phyloP scores from a whole-genome alignment of 2,888 invertebrate species.

The Sycophila texana region DNA sequence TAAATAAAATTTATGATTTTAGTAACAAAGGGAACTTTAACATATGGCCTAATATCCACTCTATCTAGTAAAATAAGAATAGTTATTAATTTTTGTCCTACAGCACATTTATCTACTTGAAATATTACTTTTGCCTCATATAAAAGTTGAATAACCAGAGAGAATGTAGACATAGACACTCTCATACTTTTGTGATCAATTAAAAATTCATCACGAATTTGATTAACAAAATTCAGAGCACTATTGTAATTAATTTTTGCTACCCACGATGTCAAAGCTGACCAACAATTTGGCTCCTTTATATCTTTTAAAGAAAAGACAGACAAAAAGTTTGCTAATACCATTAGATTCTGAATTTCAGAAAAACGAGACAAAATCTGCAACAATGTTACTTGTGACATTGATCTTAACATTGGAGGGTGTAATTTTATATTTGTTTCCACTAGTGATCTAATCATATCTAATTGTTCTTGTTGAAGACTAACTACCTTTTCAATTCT shows the following conservation, averaged over 20 bases:
- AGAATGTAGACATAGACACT: conserved; percentile 59
- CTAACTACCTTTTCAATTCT: conserved; percentile 16
- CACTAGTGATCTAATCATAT: conserved; percentile 61
- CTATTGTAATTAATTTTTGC: conserved; percentile 44
- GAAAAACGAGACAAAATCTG: conserved; percentile 57
- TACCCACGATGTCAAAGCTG: conserved; percentile 40
- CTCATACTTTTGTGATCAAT: conserved; percentile 30
- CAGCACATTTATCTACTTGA: conserved; percentile 51
- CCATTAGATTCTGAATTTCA: conserved; percentile 55
- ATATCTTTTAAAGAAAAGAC: conserved; percentile 59
- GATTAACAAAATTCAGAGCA: conserved; percentile 58
- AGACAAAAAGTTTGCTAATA: conserved; percentile 60
- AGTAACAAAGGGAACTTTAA: conserved; percentile 55
- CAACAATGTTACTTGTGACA: conserved; percentile 68
- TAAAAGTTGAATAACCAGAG: conserved; percentile 63
- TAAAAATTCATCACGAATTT: conserved; percentile 50
- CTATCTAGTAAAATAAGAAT: conserved; percentile 60
- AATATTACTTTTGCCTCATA: conserved; percentile 63
- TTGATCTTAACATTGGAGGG: conserved; percentile 60
- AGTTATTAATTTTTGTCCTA: conserved; percentile 53
- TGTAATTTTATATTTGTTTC: conserved; percentile 63
- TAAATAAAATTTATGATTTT: conserved; percentile 61
- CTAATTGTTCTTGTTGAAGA: conserved; percentile 59
- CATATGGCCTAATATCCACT: conserved; percentile 66
- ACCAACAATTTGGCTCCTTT: conserved; percentile 58